Percentiles rank a stretch among this genome's conserved stretches.
These are phyloP conservation scores for Pomatostomus ruficeps DNA, from an alignment of 2,113 vertebrate species.

Conservation along the genomic window DNA sequence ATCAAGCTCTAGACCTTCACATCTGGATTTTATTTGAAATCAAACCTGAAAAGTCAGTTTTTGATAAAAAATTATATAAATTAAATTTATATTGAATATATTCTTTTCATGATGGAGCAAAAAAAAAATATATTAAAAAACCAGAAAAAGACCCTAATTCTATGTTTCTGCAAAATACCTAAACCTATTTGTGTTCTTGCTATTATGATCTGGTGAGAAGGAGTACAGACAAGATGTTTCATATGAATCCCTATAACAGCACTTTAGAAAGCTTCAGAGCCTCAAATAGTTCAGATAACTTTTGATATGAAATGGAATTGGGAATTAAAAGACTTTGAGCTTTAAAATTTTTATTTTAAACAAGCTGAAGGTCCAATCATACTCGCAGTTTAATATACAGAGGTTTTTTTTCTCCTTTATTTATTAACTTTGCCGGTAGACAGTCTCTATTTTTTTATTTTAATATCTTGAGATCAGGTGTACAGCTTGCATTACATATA, in stretches of 20 bases:
- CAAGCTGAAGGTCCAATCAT: background rate
- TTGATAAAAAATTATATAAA: background rate
- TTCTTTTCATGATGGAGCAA: fast-evolving
- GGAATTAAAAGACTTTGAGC: background rate
- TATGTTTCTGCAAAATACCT: background rate
- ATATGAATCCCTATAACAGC: background rate
- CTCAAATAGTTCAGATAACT: background rate
- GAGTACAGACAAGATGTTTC: background rate
- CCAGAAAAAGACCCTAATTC: fast-evolving
- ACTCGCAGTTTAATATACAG: background rate
- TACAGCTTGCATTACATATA: background rate
- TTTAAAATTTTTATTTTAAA: background rate
- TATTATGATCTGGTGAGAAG: background rate
- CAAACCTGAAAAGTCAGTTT: background rate
- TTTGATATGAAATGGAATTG: background rate
- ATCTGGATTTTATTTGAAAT: background rate
- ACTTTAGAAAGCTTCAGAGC: background rate
- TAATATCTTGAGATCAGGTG: background rate
- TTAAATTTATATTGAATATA: background rate
- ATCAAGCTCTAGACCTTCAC: background rate
- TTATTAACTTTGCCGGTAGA: background rate
- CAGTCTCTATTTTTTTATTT: background rate
- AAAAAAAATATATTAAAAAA: background rate
- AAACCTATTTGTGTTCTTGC: background rate
- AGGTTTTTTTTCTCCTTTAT: background rate